These are phyloP conservation scores for Prunella fulvescens DNA, from an alignment of 2,113 vertebrate genomes.

Conservation along the genomic window DNA sequence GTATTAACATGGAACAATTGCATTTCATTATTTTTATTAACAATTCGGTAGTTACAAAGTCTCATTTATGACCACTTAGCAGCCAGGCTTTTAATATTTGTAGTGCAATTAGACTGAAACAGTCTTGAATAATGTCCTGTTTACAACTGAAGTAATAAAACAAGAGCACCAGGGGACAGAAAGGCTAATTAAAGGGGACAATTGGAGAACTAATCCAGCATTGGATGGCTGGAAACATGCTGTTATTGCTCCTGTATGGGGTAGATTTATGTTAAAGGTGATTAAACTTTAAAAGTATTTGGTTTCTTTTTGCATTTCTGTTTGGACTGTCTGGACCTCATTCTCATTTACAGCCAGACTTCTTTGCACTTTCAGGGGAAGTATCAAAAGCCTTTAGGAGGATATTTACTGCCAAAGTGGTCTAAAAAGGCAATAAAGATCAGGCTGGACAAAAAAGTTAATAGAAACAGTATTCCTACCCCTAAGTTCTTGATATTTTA, in stretches of 20 bases:
- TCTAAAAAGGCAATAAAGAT: constrained; percentile 32
- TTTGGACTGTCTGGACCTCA: neutral
- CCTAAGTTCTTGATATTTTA: neutral
- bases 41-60: constrained; percentile 38
- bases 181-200: constrained; percentile 45
- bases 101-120: constrained; percentile 38
- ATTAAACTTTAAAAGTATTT: constrained; percentile 25
- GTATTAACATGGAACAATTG: neutral
- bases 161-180: constrained; percentile 34
- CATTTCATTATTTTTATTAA: constrained; percentile 42
- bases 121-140: constrained; percentile 56
- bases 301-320: neutral
- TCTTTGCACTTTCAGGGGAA: constrained; percentile 12
- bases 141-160: constrained; percentile 48
- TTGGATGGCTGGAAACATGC: neutral
- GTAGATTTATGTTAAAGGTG: constrained; percentile 3
- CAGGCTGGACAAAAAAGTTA: neutral
- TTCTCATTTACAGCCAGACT: constrained; percentile 1
- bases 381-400: neutral
- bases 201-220: constrained; percentile 23
- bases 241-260: neutral
- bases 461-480: neutral
- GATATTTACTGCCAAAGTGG: constrained; percentile 3
- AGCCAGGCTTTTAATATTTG: constrained; percentile 44
- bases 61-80: constrained; percentile 40